Evolutionary conservation across 2,888 invertebrate genomes (phyloP).

Genomic region (Conops quadrifasciatus): DNA sequence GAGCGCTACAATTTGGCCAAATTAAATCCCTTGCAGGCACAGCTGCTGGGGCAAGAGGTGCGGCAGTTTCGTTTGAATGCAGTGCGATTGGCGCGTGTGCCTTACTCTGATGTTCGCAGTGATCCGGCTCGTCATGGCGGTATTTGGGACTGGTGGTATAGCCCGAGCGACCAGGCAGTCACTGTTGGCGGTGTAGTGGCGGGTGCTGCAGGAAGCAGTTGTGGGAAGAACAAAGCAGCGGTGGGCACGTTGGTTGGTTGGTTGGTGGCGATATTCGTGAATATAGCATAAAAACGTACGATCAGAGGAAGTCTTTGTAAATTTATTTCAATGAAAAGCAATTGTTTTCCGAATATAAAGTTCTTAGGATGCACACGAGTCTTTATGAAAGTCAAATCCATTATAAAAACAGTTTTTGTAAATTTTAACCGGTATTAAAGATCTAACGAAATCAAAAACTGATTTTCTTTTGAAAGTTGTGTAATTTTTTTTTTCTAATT

Average conservation of each 20-base stretch:
- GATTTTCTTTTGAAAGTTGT: no score
- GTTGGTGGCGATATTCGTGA: background rate
- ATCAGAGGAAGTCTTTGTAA: no score
- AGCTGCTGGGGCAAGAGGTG: constrained; percentile 66
- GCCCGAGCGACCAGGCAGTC: constrained; percentile 42
- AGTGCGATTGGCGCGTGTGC: constrained; percentile 64
- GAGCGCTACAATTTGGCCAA: constrained; percentile 64
- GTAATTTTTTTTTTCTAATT: no score
- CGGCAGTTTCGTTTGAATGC: constrained; percentile 64
- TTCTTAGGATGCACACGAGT: no score
- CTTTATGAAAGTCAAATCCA: no score
- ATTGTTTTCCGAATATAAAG: no score
- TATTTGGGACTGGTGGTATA: constrained; percentile 71
- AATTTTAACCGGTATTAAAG: no score
- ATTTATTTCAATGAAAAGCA: no score
- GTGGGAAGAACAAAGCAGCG: background rate
- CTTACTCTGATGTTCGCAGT: constrained; percentile 66
- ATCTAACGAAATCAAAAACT: no score
- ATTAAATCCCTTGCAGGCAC: constrained; percentile 51
- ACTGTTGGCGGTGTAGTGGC: background rate
- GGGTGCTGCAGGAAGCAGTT: background rate
- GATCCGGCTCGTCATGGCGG: constrained; percentile 69
- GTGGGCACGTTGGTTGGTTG: background rate
- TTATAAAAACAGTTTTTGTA: no score
- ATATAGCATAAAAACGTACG: background rate